These are phyloP conservation scores for Arge pagana DNA, from an alignment of 2,888 invertebrate species.

Conservation along the genomic window DNA sequence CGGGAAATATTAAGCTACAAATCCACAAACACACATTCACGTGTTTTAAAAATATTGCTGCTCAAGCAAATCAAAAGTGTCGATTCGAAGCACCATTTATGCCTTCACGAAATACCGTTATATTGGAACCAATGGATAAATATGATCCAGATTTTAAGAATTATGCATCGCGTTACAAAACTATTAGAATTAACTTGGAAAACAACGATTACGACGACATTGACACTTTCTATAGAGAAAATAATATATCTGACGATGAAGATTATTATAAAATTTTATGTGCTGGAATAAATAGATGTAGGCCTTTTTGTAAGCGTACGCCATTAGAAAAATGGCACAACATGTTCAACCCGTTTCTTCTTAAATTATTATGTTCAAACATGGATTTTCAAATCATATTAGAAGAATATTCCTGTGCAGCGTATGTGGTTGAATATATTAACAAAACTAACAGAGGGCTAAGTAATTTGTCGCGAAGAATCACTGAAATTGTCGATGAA, in stretches of 20 bases:
- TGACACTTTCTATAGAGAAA: conserved; percentile 30
- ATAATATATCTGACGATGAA: conserved; percentile 36
- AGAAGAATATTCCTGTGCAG: conserved; percentile 33
- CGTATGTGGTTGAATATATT: conserved; percentile 38
- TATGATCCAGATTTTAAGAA: conserved; percentile 18
- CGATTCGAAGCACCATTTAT: conserved; percentile 47
- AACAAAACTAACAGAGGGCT: conserved; percentile 38
- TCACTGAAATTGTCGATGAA: conserved; percentile 33
- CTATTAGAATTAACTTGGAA: conserved; percentile 30
- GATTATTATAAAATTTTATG: conserved; percentile 38
- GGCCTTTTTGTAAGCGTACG: conserved; percentile 32
- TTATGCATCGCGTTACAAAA: conserved; percentile 23
- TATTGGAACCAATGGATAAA: conserved; percentile 34
- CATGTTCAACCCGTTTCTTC: conserved; percentile 36
- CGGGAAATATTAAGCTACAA: conserved; percentile 39
- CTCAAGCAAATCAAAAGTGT: conserved; percentile 36
- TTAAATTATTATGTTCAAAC: conserved; percentile 31
- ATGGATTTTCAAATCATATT: conserved; percentile 34
- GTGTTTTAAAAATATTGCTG: conserved; percentile 42
- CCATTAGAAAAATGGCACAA: conserved; percentile 33
- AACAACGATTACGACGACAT: conserved; percentile 28
- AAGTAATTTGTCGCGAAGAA: conserved; percentile 34
- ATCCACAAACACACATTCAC: conserved; percentile 44
- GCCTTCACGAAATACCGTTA: too few species aligned
- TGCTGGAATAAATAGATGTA: conserved; percentile 33